Evolutionary conservation across 2,797 vertebrate species (phyloP).

Genomic region (Pogonophryne albipinna): DNA sequence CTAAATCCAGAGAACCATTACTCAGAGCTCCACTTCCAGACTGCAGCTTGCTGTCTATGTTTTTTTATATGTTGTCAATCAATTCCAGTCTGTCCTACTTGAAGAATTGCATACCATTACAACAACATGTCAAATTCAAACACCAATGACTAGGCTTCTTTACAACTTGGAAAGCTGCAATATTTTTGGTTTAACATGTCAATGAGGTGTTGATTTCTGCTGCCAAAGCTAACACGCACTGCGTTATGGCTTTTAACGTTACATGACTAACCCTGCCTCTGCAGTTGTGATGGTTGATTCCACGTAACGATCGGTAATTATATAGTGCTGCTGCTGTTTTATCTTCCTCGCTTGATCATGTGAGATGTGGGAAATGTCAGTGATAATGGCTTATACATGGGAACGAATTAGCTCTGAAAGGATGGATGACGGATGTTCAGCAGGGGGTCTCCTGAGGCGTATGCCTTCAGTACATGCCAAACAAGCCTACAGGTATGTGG

Average conservation of each 20-base stretch:
- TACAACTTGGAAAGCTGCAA: conserved; percentile 19
- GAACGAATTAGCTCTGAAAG: conserved; percentile 9
- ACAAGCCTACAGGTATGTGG: not conserved
- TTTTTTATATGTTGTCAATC: conserved; percentile 22
- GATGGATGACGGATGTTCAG: not conserved
- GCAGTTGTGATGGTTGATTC: conserved; percentile 6
- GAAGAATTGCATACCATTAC: conserved; percentile 27
- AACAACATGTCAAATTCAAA: conserved; percentile 35
- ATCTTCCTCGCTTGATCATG: not conserved
- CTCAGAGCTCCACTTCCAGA: no score
- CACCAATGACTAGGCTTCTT: conserved; percentile 13
- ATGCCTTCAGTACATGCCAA: not conserved
- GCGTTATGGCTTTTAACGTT: not conserved
- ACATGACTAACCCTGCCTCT: not conserved
- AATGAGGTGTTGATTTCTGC: not conserved
- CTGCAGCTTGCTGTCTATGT: conserved; percentile 22
- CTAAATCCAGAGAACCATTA: not conserved
- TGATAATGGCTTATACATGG: conserved; percentile 12
- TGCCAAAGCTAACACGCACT: conserved; percentile 3
- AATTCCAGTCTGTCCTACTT: conserved; percentile 22
- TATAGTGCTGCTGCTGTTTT: not conserved
- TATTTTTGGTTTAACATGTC: not conserved
- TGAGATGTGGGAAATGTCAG: not conserved
- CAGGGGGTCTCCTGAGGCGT: not conserved
- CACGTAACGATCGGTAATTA: not conserved